phyloP scores from a whole-genome alignment of 2,888 invertebrate species.

The Dasysyrphus albostriatus region DNA sequence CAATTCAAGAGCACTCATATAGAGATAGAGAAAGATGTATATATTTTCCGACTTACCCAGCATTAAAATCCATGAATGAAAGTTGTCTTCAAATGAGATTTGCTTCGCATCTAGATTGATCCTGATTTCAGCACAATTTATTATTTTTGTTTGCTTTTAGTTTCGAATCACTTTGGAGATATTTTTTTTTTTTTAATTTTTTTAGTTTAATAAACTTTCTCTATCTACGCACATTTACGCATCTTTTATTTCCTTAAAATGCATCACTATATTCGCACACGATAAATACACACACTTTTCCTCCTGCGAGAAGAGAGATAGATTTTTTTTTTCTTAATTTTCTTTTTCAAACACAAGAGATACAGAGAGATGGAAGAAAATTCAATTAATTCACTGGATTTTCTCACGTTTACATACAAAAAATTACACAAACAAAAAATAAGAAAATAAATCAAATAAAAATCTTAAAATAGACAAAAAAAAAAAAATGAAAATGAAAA shows the following conservation, averaged over 20 bases:
- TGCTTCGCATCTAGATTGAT: constrained; percentile 31
- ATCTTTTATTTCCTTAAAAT: constrained; percentile 45
- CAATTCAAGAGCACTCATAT: constrained; percentile 23
- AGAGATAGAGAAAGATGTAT: constrained; percentile 13
- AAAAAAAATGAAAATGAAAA: constrained; percentile 27
- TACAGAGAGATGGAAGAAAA: constrained; percentile 51
- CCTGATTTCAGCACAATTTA: neutral
- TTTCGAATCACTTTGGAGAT: constrained; percentile 29
- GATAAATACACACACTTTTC: constrained; percentile 36
- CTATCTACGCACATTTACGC: constrained; percentile 42
- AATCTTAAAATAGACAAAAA: constrained; percentile 54
- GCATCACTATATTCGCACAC: constrained; percentile 53
- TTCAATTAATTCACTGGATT: constrained; percentile 59
- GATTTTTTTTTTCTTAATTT: constrained; percentile 20
- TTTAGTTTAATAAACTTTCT: neutral
- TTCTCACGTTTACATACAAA: constrained; percentile 56
- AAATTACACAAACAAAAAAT: constrained; percentile 8
- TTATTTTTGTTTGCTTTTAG: neutral
- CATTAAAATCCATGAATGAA: constrained; percentile 75
- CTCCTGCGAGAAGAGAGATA: constrained; percentile 49
- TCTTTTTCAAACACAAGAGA: constrained; percentile 41
- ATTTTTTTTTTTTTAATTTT: constrained; percentile 4
- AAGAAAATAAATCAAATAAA: constrained; percentile 27
- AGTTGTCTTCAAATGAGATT: constrained; percentile 53
- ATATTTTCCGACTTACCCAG: constrained; percentile 61